Conservation (phyloP, 1,140 invertebrate genomes). For the Paraescarpia echinospica region DNA sequence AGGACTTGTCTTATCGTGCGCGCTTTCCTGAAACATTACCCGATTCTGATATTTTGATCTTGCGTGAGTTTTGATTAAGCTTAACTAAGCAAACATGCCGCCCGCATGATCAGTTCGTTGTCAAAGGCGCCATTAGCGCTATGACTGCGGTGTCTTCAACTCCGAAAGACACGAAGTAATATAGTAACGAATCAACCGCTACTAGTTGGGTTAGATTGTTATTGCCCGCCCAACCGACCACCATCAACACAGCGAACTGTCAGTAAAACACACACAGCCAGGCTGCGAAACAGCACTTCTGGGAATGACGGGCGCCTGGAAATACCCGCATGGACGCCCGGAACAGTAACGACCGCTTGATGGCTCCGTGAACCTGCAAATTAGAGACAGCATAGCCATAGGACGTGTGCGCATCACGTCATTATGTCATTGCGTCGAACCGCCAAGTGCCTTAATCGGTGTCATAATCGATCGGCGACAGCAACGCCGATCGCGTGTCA, state of each 20-base stretch:
- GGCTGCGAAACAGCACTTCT: not conserved
- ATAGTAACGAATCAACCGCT: not conserved
- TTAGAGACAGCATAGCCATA: not conserved
- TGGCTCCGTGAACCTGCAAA: not conserved
- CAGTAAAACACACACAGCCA: not conserved
- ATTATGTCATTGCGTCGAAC: not conserved
- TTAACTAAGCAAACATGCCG: not conserved
- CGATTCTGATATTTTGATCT: not conserved
- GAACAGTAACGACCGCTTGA: not conserved
- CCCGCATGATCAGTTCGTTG: not conserved
- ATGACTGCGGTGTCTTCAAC: not conserved
- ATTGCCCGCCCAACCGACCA: not conserved
- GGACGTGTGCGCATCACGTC: not conserved
- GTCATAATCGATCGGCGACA: not conserved
- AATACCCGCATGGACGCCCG: not conserved
- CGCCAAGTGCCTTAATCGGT: conserved; percentile 3
- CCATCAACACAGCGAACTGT: not conserved
- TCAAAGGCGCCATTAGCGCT: not conserved
- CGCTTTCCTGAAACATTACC: no score
- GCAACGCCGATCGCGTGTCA: not conserved
- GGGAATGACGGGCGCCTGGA: not conserved
- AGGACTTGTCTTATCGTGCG: not conserved
- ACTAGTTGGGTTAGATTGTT: not conserved
- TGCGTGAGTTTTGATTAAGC: not conserved
- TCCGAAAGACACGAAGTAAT: not conserved